Base-by-base conservation (phyloP, 64 coral and sea anemone species). In the Acropora yongei region DNA sequence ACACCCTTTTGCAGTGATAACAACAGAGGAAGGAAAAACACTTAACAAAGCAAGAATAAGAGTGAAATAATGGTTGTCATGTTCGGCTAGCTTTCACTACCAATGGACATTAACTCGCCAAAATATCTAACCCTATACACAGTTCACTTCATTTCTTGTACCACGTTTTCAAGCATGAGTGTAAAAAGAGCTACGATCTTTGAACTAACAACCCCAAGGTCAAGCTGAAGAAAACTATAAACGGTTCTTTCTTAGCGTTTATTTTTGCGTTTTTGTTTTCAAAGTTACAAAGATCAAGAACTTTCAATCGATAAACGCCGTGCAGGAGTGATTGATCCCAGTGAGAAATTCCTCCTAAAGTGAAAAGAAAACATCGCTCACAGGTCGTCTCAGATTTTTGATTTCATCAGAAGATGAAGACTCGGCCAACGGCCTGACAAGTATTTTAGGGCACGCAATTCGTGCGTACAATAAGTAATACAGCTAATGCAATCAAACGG, bases 221-320 rank as follows among this genome's bases (percentile, higher is more conserved):
- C 10, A 18, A 47, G 16, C 12, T 78, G 5, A 2, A 5, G 17
- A 13, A 41, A 1, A 17, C 44, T 20, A 17, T 17, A 71, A 13
- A 68, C 3, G 44, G n/a, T 85, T 8, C 65, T 48, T n/a, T 3
- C 11, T 85, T 20, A n/a, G 20, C 42, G 48, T 85, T 11, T 3
- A 71, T 85, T 85, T 71, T 72, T 85, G 18, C 16, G 65, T 71
- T 71, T 63, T 83, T 30, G 30, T 30, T 30, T 85, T 45, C 44
- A 71, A 71, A 49, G 19, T 19, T 85, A 48, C 82, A 49, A 20
- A 67, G 40, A 45, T 43, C 58, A 14, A 13, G 11, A 63, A 45
- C 2, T n/a, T 3, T 65, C 12, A 30, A 30, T 30, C 30, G 30
- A 30, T 30, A 30, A 30, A 30, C 30, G 30, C 30, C 30, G 30